phyloP scores from a whole-genome alignment of 2,888 invertebrate genomes.

The Plebejus argus region DNA sequence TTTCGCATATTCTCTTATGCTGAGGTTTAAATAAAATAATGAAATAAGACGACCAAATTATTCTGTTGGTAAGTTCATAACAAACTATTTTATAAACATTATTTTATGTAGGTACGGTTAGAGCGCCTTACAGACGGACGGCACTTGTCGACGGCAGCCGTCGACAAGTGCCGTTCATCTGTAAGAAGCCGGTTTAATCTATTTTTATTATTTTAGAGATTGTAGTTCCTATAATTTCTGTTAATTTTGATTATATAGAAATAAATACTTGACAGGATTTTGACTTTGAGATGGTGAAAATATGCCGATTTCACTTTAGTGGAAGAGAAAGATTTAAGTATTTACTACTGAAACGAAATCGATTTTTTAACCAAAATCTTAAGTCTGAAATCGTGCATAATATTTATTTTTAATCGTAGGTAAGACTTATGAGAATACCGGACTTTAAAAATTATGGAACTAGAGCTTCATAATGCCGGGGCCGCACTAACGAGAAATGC shows the following conservation, averaged over 20 bases:
- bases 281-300: background rate
- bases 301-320: background rate
- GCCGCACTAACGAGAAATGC: too few relatives aligned
- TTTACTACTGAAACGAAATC: background rate
- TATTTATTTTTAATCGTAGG: background rate
- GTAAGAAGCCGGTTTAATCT: background rate
- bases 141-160: too few relatives aligned
- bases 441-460: background rate
- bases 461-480: background rate
- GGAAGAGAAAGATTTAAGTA: background rate
- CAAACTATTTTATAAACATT: background rate
- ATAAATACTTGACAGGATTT: background rate
- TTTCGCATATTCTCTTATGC: background rate
- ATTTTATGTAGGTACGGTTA: background rate
- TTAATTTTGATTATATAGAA: background rate
- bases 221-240: background rate
- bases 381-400: background rate
- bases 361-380: background rate
- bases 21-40: background rate
- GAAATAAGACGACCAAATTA: background rate
- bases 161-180: too few relatives aligned
- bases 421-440: background rate
- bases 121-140: background rate
- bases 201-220: background rate
- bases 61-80: background rate